Percentiles rank a stretch among this genome's conserved stretches.
These are phyloP conservation scores for Blastobasis lacticolella DNA, from an alignment of 2,888 invertebrate species.

Conservation along the genomic window DNA sequence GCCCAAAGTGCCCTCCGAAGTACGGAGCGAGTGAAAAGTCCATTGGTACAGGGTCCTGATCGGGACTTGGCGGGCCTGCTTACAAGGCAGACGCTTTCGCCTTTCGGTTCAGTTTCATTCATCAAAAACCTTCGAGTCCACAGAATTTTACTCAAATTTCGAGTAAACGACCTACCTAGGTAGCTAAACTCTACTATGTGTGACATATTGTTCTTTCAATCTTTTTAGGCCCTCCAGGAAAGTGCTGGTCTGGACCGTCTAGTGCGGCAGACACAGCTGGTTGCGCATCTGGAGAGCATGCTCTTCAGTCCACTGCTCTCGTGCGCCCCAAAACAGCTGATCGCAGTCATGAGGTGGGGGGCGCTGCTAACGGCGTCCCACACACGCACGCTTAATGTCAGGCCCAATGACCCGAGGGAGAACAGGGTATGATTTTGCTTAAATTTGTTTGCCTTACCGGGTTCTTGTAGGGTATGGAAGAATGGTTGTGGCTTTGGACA, in stretches of 20 bases:
- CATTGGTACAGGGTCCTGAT: too few relatives aligned
- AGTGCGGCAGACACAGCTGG: slow-evolving; percentile 86
- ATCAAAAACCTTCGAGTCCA: too few relatives aligned
- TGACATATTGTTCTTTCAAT: background rate
- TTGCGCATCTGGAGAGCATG: slow-evolving; percentile 87
- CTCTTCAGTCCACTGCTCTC: slow-evolving; percentile 84
- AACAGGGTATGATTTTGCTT: slow-evolving; percentile 65
- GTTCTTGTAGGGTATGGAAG: background rate
- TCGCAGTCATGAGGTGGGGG: slow-evolving; percentile 79
- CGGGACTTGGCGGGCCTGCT: too few relatives aligned
- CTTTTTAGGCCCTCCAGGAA: slow-evolving; percentile 81
- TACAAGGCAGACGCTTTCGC: too few relatives aligned
- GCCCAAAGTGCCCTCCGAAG: too few relatives aligned
- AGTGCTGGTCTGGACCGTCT: slow-evolving; percentile 86
- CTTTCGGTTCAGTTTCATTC: too few relatives aligned
- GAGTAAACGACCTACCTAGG: too few relatives aligned
- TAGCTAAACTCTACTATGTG: too few relatives aligned
- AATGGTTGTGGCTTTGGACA: background rate
- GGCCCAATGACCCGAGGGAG: slow-evolving; percentile 89
- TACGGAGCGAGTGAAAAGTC: too few relatives aligned
- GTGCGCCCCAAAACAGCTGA: slow-evolving; percentile 77
- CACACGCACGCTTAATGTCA: slow-evolving; percentile 82
- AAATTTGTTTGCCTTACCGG: background rate
- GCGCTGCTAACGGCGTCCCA: slow-evolving; percentile 85
- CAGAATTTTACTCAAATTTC: too few relatives aligned